Base-by-base conservation (phyloP, 2,888 invertebrate genomes). In the Alloscopus bannaensis region DNA sequence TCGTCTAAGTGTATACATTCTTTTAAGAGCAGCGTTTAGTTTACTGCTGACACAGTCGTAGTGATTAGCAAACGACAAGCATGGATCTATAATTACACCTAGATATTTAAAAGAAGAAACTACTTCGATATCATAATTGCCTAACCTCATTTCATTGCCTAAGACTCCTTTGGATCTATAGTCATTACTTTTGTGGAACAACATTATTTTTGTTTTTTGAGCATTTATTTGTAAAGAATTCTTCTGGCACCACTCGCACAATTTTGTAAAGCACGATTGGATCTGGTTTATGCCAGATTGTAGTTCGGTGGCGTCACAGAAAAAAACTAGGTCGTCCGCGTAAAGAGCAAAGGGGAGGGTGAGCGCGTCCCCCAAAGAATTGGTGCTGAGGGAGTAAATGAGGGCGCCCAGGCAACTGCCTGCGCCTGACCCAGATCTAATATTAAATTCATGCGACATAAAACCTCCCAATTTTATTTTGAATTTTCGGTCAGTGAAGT, bases 271-370 rank as follows among this genome's bases (percentile, higher is more conserved):
- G 57, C 57, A 57, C 6, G 2, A 13, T 18, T 28, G 26, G 2
- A 57, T 57, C 6, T 22, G 4, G 2, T 52, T 16, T 22, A 52
- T 22, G 24, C 20, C 52, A 24, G 3, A 6, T 24, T 3, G 20
- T 3, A 28, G 6, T 29, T 57, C 6, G 13, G 6, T 4, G 3
- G 22, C 6, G 2, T 57, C 29, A 6, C 2, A 3, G 8, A 42
- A 71, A 31, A 60, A 24, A 2, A n/a, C 50, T 1, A 68, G n/a
- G 36, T 52, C 66, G n/a, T 68, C 66, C 2, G 66, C 66, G 55
- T 68, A 68, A 3, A 68, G 13, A 13, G 24, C 2, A 22, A n/a
- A 68, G 8, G 28, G 29, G 1, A 68, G 24, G 24, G 1, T 36
- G 13, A 68, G 4, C 1, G 24, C 20, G 3, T 31, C 22, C 20